A percentile compares a stretch with the other conserved stretches of the same genome.
Conservation (phyloP, 2,797 vertebrate species). For the Clarias platycephalus region DNA sequence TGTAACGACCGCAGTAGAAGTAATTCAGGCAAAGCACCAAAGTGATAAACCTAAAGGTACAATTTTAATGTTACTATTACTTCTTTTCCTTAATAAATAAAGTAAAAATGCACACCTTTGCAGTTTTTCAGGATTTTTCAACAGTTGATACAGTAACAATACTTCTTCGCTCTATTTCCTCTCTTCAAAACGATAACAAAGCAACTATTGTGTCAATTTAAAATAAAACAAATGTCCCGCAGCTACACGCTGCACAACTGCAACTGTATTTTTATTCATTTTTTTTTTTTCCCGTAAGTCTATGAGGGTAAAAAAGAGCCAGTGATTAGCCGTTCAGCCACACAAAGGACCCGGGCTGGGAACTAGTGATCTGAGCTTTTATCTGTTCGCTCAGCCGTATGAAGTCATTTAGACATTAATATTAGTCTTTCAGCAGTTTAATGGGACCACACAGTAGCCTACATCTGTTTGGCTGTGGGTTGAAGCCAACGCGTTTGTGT, state of each 20-base stretch:
- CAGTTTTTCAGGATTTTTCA: neutral
- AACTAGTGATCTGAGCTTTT: conserved; percentile 2
- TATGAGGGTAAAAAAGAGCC: neutral
- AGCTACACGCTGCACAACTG: neutral
- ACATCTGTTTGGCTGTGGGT: neutral
- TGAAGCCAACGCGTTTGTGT: neutral
- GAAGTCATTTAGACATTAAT: conserved; percentile 21
- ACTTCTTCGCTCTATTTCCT: neutral
- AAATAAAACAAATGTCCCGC: neutral
- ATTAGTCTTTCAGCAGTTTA: neutral
- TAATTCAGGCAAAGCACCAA: neutral
- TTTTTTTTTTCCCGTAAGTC: neutral
- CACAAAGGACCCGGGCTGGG: neutral
- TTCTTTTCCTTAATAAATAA: neutral
- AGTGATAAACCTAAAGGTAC: neutral
- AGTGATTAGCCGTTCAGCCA: neutral
- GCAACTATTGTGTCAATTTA: neutral
- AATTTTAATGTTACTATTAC: neutral
- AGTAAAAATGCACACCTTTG: neutral
- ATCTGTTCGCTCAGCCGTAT: conserved; percentile 11
- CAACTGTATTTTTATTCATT: neutral
- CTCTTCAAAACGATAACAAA: neutral
- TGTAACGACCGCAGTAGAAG: too few relatives aligned
- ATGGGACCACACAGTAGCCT: neutral
- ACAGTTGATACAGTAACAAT: neutral